Evolutionary conservation across 2,888 invertebrate species (phyloP), one percentile per base, ranked within the genome.

Genomic region (Scaptomyza flava): DNA sequence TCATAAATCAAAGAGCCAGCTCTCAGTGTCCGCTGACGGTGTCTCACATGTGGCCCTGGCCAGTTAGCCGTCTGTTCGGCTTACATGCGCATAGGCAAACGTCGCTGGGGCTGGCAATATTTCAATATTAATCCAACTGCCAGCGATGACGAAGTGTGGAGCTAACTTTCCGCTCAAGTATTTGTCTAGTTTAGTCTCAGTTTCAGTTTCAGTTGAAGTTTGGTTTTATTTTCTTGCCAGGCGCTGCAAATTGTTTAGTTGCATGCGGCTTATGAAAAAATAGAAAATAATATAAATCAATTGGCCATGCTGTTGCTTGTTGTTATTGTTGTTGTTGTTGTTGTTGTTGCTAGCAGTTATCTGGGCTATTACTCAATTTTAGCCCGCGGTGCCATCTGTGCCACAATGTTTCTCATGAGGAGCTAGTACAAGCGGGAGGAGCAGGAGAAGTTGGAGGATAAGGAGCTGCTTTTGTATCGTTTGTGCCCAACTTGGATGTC

Each of bases 101-200:
- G 68, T 73, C 68, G 66, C 69, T 71, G n/a, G 68, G 72, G 41
- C 67, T 78, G 71, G 88, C 85, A 83, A 89, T 88, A 89, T 88
- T 89, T 88, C 89, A 88, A 88, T 89, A 88, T 88, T 89, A 89
- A 88, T 89, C 89, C 89, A 89, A 82, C 85, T 89, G 88, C 87
- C 89, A 89, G 70, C 83, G 80, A 87, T 84, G 80, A 81, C 87
- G 81, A 85, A 77, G 86, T 87, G 83, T 81, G 77, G 51, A 64
- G 81, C 83, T 73, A 69, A 79, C 85, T 82, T 80, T 81, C 72
- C 81, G 81, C 64, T 79, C 68, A 73, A 71, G 59, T 82, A 85
- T 85, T 82, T 82, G 80, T 79, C 81, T 80, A 80, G 80, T 62
- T 74, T 67, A 56, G 76, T 67, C 63, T 64, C 61, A 63, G 72